phyloP scores from a whole-genome alignment of 2,113 vertebrate species.

The Rhinolophus ferrumequinum region DNA sequence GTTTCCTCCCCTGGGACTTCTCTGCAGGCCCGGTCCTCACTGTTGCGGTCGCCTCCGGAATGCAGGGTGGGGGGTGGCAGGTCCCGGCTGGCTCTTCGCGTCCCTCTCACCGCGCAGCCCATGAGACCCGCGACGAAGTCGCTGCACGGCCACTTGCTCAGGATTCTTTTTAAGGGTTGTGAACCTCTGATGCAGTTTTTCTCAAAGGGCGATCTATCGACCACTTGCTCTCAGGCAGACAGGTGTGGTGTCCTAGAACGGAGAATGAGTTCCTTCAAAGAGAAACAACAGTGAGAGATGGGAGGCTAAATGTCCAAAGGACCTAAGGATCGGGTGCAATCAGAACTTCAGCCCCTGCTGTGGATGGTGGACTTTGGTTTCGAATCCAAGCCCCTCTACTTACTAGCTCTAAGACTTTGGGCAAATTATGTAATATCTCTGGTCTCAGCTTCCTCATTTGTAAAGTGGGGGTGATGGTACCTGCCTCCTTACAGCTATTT shows the following conservation, averaged over 20 bases:
- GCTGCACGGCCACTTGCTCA: no score
- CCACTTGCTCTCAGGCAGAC: background rate
- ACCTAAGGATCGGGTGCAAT: no score
- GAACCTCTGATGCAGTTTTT: background rate
- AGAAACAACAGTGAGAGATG: background rate
- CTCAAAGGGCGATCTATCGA: background rate
- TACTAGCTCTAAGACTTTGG: background rate
- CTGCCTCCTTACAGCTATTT: background rate
- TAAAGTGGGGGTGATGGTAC: background rate
- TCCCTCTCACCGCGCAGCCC: no score
- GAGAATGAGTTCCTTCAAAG: background rate
- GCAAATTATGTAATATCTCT: background rate
- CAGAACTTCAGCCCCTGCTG: background rate
- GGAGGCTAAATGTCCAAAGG: background rate
- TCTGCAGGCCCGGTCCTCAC: no score
- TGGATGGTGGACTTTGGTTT: background rate
- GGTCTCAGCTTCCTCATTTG: background rate
- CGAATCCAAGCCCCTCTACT: background rate
- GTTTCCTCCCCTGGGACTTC: no score
- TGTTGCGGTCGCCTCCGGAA: no score
- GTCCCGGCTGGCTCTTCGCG: no score
- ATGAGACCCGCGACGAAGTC: no score
- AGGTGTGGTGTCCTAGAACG: background rate
- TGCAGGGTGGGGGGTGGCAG: no score
- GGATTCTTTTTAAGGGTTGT: background rate